Base-by-base conservation (phyloP, 2,113 vertebrate species). In the Oncorhynchus nerka region DNA sequence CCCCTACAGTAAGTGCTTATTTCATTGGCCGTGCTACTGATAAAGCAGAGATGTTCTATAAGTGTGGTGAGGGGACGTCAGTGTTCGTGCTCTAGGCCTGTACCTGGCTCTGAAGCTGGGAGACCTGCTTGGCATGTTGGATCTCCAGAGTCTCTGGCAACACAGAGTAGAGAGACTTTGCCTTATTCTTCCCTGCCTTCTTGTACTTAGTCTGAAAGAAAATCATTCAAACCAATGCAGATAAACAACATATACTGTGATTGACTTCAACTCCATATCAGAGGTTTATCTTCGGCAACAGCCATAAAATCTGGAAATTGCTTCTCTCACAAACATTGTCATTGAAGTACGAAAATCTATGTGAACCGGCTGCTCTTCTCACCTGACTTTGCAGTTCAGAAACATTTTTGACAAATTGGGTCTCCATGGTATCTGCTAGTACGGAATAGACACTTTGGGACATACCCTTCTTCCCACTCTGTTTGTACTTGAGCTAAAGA, bases 391-490 rank as follows among this genome's bases (percentile, higher is more conserved):
- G 81, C 30, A 77, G 59, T 16, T 79, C 74, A 22, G 66, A 59
- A 34, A 69, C 22, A n/a, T 80, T 26, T 70, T 76, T 83, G 19
- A 75, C 70, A 24, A 74, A 68, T 48, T 78, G 72, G 12, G 73
- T 78, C 12, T 86, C 82, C 3, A 34, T 11, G 1, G 85, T 86
- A 34, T 84, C 82, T 6, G 85, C 73, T 2, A 86, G 68, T 39
- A 66, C 68, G 19, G 82, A 81, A 45, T 78, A 84, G 2, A 86
- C 24, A 48, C 71, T 79, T 4, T n/a, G 34, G 3, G 72, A 88
- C 85, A 95, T 92, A 71, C 90, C 89, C 66, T 91, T 92, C 88
- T 92, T 95, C n/a, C 90, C 89, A 51, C 75, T 91, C 30, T 92
- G 93, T 90, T 94, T 95, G 81, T 97, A 97, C 76, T 80, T 83